Evolutionary conservation across 2,888 invertebrate genomes (phyloP), one percentile per base, ranked within the genome.

Genomic region (Nomada hirtipes): DNA sequence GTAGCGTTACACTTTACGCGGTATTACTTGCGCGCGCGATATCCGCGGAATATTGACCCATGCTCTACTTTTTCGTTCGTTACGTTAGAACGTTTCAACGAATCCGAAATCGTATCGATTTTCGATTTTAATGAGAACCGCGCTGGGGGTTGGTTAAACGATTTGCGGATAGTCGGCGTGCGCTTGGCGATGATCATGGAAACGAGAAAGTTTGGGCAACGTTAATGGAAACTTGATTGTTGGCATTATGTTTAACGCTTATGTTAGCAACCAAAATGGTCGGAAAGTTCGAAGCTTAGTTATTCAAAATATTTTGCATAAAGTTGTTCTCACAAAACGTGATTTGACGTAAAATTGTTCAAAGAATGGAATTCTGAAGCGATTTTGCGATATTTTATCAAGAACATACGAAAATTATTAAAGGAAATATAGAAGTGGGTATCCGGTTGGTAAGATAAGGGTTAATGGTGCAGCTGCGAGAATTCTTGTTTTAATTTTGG

Each of bases 31-130:
- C 74, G 74, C 74, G 61, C 60, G 15, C 47, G 47, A 47, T 47
- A 15, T 53, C 18, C 26, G 57, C 59, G 57, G 50, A 76, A 71
- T 72, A 72, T 72, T 72, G 72, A 76, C 59, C 76, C 52, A 53
- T 59, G 72, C 52, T 65, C 64, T 52, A 60, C 26, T 72, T 63
- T 52, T 36, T 2, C 53, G 26, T 7, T 36, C 15, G 20, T 44
- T 52, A 23, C 11, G 59, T 57, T 59, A 23, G n/a, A 1, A 10
- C 42, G 10, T 36, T 10, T 7, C 18, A 13, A 23, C 42, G 4
- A 44, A 20, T 57, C 11, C 15, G 55, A 67, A 55, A 42, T 13
- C 23, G 42, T 11, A 55, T 23, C 55, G 50, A 50, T 50, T 36
- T 23, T 60, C 50, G 36, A 70, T 60, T 70, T 50, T 47, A 29